Evolutionary conservation across 2,888 invertebrate genomes (phyloP).

Genomic region (Drosophila nr. fundita): DNA sequence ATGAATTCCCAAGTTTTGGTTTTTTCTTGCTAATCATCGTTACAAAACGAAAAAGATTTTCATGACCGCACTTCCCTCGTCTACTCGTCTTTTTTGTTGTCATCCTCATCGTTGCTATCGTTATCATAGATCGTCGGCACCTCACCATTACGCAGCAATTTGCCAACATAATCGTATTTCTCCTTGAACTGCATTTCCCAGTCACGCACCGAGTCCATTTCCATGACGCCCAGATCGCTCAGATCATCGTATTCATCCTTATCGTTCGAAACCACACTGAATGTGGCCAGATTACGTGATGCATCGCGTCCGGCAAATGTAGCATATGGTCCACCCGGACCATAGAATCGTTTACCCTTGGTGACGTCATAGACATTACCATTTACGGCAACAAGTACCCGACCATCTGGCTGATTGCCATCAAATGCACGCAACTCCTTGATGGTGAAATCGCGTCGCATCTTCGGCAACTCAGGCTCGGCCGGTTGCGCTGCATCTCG

Average conservation of each 20-base stretch:
- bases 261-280: slow-evolving; percentile 92
- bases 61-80: not conserved
- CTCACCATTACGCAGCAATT: slow-evolving; percentile 95
- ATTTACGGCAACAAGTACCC: slow-evolving; percentile 96
- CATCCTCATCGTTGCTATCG: slow-evolving; percentile 87
- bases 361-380: slow-evolving; percentile 98
- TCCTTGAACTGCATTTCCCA: slow-evolving; percentile 99
- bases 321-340: slow-evolving; percentile 97
- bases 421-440: slow-evolving; percentile 94
- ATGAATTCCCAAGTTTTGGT: slow-evolving; percentile 6
- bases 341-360: slow-evolving; percentile 95
- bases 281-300: slow-evolving; percentile 96
- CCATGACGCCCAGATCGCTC: slow-evolving; percentile 95
- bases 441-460: slow-evolving; percentile 95
- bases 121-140: slow-evolving; percentile 95
- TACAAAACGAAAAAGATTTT: slow-evolving; percentile 25
- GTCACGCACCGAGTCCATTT: slow-evolving; percentile 97
- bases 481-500: slow-evolving; percentile 53
- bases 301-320: slow-evolving; percentile 98
- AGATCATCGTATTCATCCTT: slow-evolving; percentile 97
- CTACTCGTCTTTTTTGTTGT: slow-evolving; percentile 53
- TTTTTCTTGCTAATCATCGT: slow-evolving; percentile 48
- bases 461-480: slow-evolving; percentile 90
- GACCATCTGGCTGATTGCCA: slow-evolving; percentile 93
- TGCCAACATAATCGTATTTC: slow-evolving; percentile 96